Evolutionary conservation across 2,797 vertebrate genomes (phyloP).

Genomic region (Cuculus canorus): DNA sequence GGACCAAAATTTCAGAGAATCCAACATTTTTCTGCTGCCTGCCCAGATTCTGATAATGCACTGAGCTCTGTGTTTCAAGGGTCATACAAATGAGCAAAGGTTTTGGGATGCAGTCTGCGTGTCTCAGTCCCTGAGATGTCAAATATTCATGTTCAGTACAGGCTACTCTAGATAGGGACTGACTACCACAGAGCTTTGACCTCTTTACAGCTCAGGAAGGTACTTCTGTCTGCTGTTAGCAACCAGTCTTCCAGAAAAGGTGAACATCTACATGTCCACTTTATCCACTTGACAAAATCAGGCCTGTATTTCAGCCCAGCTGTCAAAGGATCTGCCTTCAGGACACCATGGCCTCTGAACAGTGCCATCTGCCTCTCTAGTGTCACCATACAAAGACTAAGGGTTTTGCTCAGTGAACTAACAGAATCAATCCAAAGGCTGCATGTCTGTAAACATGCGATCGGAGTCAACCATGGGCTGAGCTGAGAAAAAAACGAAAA

Average conservation of each 20-base stretch:
- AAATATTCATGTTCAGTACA: background rate
- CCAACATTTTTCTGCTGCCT: background rate
- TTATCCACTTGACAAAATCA: background rate
- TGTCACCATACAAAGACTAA: background rate
- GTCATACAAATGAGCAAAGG: background rate
- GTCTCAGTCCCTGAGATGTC: background rate
- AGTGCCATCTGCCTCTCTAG: background rate
- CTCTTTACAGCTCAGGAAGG: background rate
- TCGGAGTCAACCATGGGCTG: background rate
- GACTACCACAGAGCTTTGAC: background rate
- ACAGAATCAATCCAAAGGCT: background rate
- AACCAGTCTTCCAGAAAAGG: background rate
- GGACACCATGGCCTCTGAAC: background rate
- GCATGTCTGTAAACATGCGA: background rate
- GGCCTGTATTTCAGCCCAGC: background rate
- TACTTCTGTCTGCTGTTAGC: background rate
- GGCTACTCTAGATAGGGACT: background rate
- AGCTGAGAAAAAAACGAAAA: background rate
- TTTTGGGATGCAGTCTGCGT: background rate
- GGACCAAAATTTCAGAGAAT: background rate
- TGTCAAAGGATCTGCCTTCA: background rate
- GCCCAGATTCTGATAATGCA: background rate
- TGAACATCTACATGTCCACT: rapidly evolving
- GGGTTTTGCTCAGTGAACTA: background rate
- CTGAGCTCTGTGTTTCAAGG: background rate